Evolutionary conservation across 30 jellyfish, hydroid and myxozoan genomes (phyloP).

Genomic region (Aurelia coerulea): DNA sequence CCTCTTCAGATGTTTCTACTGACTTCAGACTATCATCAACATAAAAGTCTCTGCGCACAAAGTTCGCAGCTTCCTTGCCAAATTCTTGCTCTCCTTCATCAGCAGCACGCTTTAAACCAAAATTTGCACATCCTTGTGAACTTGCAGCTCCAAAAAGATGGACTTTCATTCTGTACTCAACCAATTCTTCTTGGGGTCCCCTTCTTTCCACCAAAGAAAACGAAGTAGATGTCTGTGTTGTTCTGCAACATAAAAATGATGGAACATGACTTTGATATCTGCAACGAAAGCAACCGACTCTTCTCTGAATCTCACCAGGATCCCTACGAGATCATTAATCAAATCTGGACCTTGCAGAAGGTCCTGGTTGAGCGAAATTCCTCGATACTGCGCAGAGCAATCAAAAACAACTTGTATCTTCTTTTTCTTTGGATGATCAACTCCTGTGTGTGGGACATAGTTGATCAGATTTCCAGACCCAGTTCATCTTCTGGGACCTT

Average conservation of each 20-base stretch:
- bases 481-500: too few species aligned
- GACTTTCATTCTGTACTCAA: too few species aligned
- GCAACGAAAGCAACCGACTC: neutral
- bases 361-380: conserved; percentile 28
- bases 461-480: too few species aligned
- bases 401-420: too few species aligned
- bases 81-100: too few species aligned
- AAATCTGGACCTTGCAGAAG: conserved; percentile 36
- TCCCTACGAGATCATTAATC: conserved; percentile 30
- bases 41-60: conserved; percentile 20
- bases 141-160: too few species aligned
- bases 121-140: too few species aligned
- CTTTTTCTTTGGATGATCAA: too few species aligned
- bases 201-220: neutral
- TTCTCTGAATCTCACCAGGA: conserved; percentile 1
- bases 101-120: too few species aligned
- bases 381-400: neutral
- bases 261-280: neutral
- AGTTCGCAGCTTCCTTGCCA: neutral
- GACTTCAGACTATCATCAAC: conserved; percentile 20
- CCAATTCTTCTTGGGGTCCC: neutral
- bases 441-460: too few species aligned
- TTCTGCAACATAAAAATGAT: neutral
- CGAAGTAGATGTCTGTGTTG: neutral
- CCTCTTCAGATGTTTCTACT: neutral